Evolutionary conservation across 2,888 invertebrate genomes (phyloP), one percentile per base, ranked within the genome.

Genomic region (Cyaniris semiargus): DNA sequence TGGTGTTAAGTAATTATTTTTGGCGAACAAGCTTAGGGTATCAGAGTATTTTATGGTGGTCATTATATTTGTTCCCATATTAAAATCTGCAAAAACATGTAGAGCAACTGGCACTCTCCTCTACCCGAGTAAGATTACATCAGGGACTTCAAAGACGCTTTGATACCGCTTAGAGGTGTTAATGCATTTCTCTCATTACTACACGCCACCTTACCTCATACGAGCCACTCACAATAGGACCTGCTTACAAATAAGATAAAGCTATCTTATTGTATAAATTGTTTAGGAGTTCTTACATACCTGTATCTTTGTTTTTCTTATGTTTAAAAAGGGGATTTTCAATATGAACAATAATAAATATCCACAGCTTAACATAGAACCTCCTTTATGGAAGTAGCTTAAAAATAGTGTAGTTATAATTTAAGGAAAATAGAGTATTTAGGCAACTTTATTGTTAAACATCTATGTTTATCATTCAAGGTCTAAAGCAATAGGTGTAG

Each of bases 71-170:
- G n/a, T n/a, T n/a, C n/a, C n/a, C n/a, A n/a, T n/a, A n/a, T n/a
- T 44, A 44, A 44, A 44, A 44, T 44, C 13, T 44, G 13, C 44
- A 53, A 70, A 70, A 18, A 3, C 21, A 81, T 83, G 85, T 88
- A 86, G 89, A 92, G 92, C 86, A 87, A 60, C 79, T 70, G 4
- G n/a, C 79, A 74, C 72, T 79, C 81, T 81, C 81, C 77, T 81
- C 80, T 76, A 77, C 75, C 81, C 80, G 83, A 81, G 80, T 56
- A 83, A 86, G 91, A 91, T 91, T 88, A 88, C 88, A 88, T 89
- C 87, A 83, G 81, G 81, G 82, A 84, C 85, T 84, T 90, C 90
- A 91, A 91, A 91, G 92, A 86, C 84, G 83, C 88, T 88, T 89
- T 88, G 88, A 86, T 84, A 84, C 83, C 76, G 76, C 71, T 76